phyloP scores from a whole-genome alignment of 1,140 invertebrate genomes.

The Cydia fagiglandana region DNA sequence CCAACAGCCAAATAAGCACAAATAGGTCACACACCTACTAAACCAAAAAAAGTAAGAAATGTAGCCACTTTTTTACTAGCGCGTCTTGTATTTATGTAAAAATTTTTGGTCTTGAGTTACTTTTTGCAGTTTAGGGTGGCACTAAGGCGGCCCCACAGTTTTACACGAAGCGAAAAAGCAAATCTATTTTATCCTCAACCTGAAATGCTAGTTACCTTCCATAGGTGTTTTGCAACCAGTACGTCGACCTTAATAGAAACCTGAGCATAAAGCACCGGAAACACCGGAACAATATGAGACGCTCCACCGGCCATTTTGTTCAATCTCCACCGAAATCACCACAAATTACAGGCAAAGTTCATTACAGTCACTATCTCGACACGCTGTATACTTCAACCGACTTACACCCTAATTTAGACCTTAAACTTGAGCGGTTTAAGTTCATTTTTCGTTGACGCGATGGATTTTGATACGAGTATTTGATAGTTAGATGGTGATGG shows the following conservation, averaged over 20 bases:
- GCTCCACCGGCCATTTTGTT: conserved; percentile 46
- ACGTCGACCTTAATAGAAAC: conserved; percentile 44
- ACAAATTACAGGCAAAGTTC: conserved; percentile 41
- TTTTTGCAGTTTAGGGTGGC: no score
- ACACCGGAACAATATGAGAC: conserved; percentile 51
- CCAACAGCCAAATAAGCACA: no score
- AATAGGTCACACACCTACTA: no score
- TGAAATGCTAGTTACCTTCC: background rate
- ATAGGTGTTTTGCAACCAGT: conserved; percentile 24
- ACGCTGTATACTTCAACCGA: background rate
- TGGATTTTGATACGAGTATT: background rate
- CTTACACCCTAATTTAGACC: background rate
- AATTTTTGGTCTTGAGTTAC: no score
- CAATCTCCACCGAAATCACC: conserved; percentile 41
- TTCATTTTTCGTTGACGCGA: background rate
- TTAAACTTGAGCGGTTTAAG: background rate
- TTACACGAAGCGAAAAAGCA: no score
- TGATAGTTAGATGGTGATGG: background rate
- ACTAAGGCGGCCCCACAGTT: no score
- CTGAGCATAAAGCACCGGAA: conserved; percentile 49
- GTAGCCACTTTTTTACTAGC: no score
- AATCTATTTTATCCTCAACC: background rate
- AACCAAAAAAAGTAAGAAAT: no score
- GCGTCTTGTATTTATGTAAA: no score
- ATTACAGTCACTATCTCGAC: conserved; percentile 6